Percentiles rank a stretch among this genome's conserved stretches.
These are phyloP conservation scores for Antedon mediterranea DNA, from an alignment of 53 echinoderm and acorn worm genomes.

Conservation along the genomic window DNA sequence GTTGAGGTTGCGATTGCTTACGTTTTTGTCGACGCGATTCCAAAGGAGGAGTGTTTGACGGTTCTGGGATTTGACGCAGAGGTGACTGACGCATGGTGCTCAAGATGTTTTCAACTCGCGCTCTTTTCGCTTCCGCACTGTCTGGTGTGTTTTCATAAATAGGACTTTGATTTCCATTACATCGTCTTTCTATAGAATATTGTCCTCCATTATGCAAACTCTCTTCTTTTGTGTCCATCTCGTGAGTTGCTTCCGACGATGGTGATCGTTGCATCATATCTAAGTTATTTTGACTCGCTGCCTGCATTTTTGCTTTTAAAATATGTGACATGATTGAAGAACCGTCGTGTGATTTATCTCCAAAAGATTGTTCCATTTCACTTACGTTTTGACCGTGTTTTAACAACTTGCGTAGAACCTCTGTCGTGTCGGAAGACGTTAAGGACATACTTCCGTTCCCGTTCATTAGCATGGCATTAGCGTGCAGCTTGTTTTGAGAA, in stretches of 20 bases:
- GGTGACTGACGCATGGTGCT: slow-evolving; percentile 79
- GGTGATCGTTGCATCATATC: not conserved
- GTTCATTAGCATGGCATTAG: slow-evolving; percentile 23
- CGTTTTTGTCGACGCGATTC: slow-evolving; percentile 45
- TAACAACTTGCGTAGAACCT: slow-evolving; percentile 49
- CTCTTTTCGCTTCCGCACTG: slow-evolving; percentile 74
- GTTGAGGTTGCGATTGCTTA: slow-evolving; percentile 79
- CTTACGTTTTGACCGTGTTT: slow-evolving; percentile 29
- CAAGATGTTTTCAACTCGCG: slow-evolving; percentile 93
- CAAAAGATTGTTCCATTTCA: slow-evolving; percentile 19
- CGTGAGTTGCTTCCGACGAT: not conserved
- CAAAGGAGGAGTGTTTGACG: slow-evolving; percentile 15
- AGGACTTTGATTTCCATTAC: slow-evolving; percentile 37
- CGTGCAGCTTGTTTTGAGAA: slow-evolving; percentile 33
- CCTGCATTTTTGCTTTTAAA: slow-evolving; percentile 4
- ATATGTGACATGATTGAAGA: slow-evolving; percentile 24
- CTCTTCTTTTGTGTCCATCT: not conserved
- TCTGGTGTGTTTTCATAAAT: slow-evolving; percentile 25
- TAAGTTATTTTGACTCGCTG: not conserved
- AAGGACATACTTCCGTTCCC: slow-evolving; percentile 6
- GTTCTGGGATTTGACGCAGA: slow-evolving; percentile 21
- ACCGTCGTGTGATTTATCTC: slow-evolving; percentile 6
- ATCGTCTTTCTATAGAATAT: slow-evolving; percentile 17
- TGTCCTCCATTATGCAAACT: not conserved
- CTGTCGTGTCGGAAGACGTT: slow-evolving; percentile 30